phyloP scores from a whole-genome alignment of 92 coral and sea anemone genomes.

The Montipora capitata region DNA sequence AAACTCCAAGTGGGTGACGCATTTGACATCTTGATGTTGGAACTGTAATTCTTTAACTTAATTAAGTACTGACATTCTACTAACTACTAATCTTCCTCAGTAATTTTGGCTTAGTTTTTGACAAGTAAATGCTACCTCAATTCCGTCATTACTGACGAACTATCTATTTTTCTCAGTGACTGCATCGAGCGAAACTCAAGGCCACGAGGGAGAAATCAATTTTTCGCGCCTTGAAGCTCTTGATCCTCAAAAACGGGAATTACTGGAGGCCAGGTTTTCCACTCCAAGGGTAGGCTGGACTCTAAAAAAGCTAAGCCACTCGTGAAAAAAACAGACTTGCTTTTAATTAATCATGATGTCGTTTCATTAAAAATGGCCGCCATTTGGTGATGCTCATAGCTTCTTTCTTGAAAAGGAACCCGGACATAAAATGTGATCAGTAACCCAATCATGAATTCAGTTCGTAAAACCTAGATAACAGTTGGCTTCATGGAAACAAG shows the following conservation, averaged over 20 bases:
- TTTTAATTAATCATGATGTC: background rate
- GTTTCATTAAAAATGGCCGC: background rate
- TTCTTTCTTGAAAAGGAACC: too few relatives aligned
- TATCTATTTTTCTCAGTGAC: constrained; percentile 58
- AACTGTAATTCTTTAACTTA: too few relatives aligned
- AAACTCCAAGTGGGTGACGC: constrained; percentile 15
- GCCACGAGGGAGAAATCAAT: constrained; percentile 47
- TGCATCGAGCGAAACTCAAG: constrained; percentile 21
- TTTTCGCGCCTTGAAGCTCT: constrained; percentile 96
- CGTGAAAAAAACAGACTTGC: too few relatives aligned
- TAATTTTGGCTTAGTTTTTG: background rate
- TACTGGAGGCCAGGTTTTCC: constrained; percentile 93
- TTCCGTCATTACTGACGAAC: background rate
- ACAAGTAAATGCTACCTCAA: background rate
- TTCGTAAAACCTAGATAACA: background rate
- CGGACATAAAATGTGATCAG: background rate
- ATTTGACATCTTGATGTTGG: background rate
- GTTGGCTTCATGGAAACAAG: background rate
- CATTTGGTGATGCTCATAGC: background rate
- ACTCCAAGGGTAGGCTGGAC: constrained; percentile 78
- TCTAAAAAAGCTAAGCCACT: background rate
- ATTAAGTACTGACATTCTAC: background rate
- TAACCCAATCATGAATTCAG: background rate
- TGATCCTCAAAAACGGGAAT: constrained; percentile 95
- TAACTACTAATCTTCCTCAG: background rate